Evolutionary conservation across 2,797 vertebrate species (phyloP).

Genomic region (Diplodus puntazzo): DNA sequence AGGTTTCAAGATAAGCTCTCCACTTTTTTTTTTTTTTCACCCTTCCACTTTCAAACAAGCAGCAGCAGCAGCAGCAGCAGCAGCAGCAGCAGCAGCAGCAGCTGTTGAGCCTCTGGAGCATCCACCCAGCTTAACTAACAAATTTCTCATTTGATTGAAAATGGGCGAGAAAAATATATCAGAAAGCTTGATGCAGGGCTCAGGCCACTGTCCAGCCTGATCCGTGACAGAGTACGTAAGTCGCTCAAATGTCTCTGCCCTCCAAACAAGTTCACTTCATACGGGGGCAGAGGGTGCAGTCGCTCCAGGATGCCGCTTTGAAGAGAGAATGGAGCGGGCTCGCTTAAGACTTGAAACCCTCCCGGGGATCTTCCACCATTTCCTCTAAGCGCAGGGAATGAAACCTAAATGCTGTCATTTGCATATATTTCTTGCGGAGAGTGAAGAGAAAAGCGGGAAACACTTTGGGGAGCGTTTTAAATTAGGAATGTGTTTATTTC

Average conservation of each 20-base stretch:
- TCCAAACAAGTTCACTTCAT: constrained; percentile 42
- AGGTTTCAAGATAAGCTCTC: constrained; percentile 48
- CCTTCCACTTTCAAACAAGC: constrained; percentile 27
- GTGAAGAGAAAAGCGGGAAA: constrained; percentile 56
- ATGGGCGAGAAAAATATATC: neutral
- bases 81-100: constrained; percentile 29
- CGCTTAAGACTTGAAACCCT: constrained; percentile 65
- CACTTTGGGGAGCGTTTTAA: constrained; percentile 78
- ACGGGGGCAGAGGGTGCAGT: constrained; percentile 8
- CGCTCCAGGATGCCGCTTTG: constrained; percentile 61
- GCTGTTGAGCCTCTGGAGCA: constrained; percentile 43
- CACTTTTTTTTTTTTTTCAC: constrained; percentile 15
- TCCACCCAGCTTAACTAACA: constrained; percentile 34
- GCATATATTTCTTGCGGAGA: constrained; percentile 74
- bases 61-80: constrained; percentile 32
- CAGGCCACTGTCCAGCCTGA: constrained; percentile 46
- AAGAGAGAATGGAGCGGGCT: constrained; percentile 52
- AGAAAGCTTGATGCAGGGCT: constrained; percentile 8
- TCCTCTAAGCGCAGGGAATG: constrained; percentile 60
- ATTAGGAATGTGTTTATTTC: constrained; percentile 82
- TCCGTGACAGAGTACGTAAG: constrained; percentile 49
- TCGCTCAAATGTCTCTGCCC: constrained; percentile 40
- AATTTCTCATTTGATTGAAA: constrained; percentile 52
- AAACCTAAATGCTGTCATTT: constrained; percentile 80
- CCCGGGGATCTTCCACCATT: constrained; percentile 62